Evolutionary conservation across 2,888 invertebrate genomes (phyloP).

Genomic region (Salpingus planirostris): DNA sequence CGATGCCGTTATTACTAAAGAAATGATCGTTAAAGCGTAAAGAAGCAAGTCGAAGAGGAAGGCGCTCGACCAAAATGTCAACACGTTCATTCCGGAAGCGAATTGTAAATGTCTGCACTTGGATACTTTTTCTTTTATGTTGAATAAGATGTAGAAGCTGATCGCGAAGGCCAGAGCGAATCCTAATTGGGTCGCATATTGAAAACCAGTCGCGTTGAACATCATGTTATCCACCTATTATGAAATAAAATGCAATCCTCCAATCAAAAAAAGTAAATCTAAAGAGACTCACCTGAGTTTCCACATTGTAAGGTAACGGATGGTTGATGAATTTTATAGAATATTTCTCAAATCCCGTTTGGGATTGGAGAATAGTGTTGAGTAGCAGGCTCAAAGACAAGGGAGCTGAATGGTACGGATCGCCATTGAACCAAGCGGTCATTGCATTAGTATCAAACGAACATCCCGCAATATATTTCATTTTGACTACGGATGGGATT

Average conservation of each 20-base stretch:
- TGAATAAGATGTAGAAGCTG: slow-evolving; percentile 53
- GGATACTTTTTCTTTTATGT: slow-evolving; percentile 55
- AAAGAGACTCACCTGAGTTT: slow-evolving; percentile 45
- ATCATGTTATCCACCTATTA: slow-evolving; percentile 30
- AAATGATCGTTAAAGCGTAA: slow-evolving; percentile 49
- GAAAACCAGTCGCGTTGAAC: slow-evolving; percentile 44
- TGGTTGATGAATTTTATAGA: slow-evolving; percentile 47
- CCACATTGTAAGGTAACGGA: slow-evolving; percentile 57
- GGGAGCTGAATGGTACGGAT: slow-evolving; percentile 66
- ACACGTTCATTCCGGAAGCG: slow-evolving; percentile 59
- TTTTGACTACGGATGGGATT: slow-evolving; percentile 28
- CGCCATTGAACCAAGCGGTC: slow-evolving; percentile 69
- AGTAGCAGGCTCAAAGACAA: slow-evolving; percentile 55
- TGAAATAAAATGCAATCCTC: not conserved
- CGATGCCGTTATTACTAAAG: slow-evolving; percentile 51
- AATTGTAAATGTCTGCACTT: slow-evolving; percentile 64
- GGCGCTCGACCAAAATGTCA: slow-evolving; percentile 60
- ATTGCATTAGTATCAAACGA: slow-evolving; percentile 48
- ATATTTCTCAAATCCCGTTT: slow-evolving; percentile 21
- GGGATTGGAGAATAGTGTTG: slow-evolving; percentile 49
- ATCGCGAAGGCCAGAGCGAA: slow-evolving; percentile 65
- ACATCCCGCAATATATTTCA: slow-evolving; percentile 48
- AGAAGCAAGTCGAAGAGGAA: slow-evolving; percentile 59
- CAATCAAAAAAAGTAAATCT: not conserved
- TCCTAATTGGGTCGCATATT: slow-evolving; percentile 57